These are phyloP conservation scores for Micronycteris hirsuta DNA, from an alignment of 2,113 vertebrate species.

Conservation along the genomic window DNA sequence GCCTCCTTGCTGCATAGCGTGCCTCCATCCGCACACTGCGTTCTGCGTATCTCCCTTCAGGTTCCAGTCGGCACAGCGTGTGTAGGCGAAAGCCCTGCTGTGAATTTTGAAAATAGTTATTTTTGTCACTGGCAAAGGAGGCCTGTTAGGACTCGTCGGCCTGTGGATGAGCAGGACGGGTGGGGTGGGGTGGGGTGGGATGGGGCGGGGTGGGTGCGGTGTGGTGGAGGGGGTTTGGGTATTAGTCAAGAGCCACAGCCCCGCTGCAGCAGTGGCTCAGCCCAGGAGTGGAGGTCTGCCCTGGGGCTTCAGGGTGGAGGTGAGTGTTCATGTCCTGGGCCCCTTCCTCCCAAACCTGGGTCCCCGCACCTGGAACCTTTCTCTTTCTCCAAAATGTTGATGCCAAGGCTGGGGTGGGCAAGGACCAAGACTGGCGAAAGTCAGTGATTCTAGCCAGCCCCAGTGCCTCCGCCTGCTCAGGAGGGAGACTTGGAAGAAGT, in stretches of 20 bases:
- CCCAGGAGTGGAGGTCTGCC: not conserved
- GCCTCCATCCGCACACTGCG: conserved; percentile 79
- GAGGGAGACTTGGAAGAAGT: not conserved
- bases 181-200: conserved; percentile 73
- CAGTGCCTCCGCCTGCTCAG: not conserved
- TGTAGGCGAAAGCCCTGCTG: conserved; percentile 87
- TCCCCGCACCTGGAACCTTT: not conserved
- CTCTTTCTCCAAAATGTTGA: not conserved
- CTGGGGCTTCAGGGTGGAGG: not conserved
- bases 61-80: conserved; percentile 83
- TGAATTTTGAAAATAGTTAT: conserved; percentile 90
- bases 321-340: not conserved
- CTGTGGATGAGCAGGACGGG: conserved; percentile 83
- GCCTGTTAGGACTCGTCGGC: conserved; percentile 86
- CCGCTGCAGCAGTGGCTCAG: not conserved
- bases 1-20: conserved; percentile 62
- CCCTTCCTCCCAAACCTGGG: not conserved
- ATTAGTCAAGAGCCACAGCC: not conserved
- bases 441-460: not conserved
- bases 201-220: conserved; percentile 57
- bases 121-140: conserved; percentile 87
- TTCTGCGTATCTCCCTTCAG: conserved; percentile 82
- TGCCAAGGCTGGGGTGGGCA: not conserved
- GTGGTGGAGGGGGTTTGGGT: not conserved
- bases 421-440: not conserved